Evolutionary conservation across 2,113 vertebrate genomes (phyloP), one percentile per base, ranked within the genome.

Genomic region (Struthio camelus): DNA sequence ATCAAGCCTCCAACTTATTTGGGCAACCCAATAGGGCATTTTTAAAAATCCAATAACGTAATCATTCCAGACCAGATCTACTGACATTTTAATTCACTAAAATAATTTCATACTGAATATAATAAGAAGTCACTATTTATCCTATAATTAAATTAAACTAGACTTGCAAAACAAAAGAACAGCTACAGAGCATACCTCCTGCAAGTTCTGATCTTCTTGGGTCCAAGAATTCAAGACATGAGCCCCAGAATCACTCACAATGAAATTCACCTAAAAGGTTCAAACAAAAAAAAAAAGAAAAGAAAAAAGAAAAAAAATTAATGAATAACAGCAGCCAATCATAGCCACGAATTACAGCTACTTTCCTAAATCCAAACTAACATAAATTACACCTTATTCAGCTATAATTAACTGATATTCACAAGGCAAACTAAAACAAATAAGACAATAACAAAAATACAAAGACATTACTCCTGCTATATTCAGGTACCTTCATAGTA

Each of bases 211-310:
- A 95, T 99, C 98, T 97, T 99, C 99, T 67, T 99, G 99, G 95
- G 98, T 99, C 99, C 99, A 99, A 67, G 98, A 99, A 97, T 99
- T 99, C 97, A 99, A 97, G 95, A 99, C 98, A 96, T 99, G 99
- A 96, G 99, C 99, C 91, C 99, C 99, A 62, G 99, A 99, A 95
- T 99, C 99, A 95, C 99, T 99, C 65, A 99, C 99, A 83, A 99
- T 99, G 97, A 99, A 99, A 97, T 99, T 99, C 58, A 99, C 97
- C 99, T 99, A 91, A 48, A 89, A 96, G 12, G 59, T 96, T 51
- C 54, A 87, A 32, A 96, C 22, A 27, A 56, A 56, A 46, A 16
- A 46, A 46, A 46, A 46, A 46, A n/a, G n/a, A n/a, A n/a, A n/a
- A n/a, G n/a, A 56, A 46, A 16, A 46, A 46, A 46, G 17, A 46